Conservation (phyloP, 2,797 vertebrate genomes). For the Cercopithecus hamlyni region DNA sequence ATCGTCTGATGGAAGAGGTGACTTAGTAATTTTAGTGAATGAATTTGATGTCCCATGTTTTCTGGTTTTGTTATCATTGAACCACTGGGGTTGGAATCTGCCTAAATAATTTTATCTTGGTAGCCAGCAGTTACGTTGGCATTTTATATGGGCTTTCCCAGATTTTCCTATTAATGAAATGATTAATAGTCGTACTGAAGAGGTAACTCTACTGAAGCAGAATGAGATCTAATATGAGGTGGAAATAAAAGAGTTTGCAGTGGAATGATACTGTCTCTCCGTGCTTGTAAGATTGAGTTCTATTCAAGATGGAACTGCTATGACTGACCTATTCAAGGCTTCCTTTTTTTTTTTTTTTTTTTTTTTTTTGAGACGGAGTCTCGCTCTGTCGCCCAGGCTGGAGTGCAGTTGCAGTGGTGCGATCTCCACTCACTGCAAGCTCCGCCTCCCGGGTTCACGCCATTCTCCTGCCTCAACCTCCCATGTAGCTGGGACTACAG, state of each 20-base stretch:
- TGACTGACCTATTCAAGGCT: neutral
- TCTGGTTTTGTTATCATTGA: neutral
- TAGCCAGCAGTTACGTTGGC: neutral
- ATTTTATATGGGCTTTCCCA: neutral
- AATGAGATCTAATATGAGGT: neutral
- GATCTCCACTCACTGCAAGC: too few relatives aligned
- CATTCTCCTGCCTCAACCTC: too few relatives aligned
- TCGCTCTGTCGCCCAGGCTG: too few relatives aligned
- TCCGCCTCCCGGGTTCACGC: too few relatives aligned
- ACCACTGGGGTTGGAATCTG: neutral
- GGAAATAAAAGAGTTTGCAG: neutral
- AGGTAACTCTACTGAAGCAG: neutral
- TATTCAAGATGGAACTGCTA: neutral
- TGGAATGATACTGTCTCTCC: rapidly evolving
- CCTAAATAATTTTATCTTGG: neutral
- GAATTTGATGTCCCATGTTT: neutral
- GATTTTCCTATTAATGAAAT: neutral
- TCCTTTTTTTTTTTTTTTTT: neutral
- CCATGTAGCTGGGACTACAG: too few relatives aligned
- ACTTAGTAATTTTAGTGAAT: neutral
- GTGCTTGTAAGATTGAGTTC: neutral
- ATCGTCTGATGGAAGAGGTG: neutral
- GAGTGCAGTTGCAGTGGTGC: too few relatives aligned
- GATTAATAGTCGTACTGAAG: neutral
- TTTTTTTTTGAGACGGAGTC: too few relatives aligned